Percentiles rank a stretch among this genome's conserved stretches.
phyloP scores from a whole-genome alignment of 2,888 invertebrate species.

The Rhorus exstirpatorius region DNA sequence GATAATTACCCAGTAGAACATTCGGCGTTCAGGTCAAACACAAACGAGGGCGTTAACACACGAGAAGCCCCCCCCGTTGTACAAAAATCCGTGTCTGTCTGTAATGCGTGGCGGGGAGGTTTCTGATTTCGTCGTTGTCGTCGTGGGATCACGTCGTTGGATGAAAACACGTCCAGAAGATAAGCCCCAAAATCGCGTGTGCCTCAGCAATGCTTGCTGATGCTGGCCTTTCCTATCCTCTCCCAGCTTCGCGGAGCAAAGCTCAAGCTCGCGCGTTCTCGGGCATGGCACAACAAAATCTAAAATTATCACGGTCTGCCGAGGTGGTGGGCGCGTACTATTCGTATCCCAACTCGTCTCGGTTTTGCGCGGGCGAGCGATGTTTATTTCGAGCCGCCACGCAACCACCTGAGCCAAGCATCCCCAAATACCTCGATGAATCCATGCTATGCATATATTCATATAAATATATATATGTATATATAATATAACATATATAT shows the following conservation, averaged over 20 bases:
- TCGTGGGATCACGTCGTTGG: slow-evolving; percentile 10
- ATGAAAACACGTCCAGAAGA: background rate
- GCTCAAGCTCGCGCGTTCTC: slow-evolving; percentile 40
- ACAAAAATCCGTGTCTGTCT: slow-evolving; percentile 8
- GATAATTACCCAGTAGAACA: background rate
- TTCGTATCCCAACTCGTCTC: slow-evolving; percentile 82
- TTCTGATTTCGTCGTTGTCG: slow-evolving; percentile 1
- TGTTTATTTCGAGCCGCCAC: slow-evolving; percentile 84
- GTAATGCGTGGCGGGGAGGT: background rate
- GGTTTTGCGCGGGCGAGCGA: slow-evolving; percentile 84
- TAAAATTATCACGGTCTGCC: slow-evolving; percentile 81
- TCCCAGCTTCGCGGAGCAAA: slow-evolving; percentile 8
- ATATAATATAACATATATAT: slow-evolving; percentile 1
- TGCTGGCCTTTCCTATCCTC: background rate
- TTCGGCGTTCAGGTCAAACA: slow-evolving; percentile 3
- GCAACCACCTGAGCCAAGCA: slow-evolving; percentile 85
- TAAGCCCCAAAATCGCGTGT: background rate
- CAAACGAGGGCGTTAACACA: slow-evolving; percentile 3
- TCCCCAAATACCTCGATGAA: slow-evolving; percentile 83
- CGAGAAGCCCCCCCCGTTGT: background rate
- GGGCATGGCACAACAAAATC: slow-evolving; percentile 80
- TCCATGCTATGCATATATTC: slow-evolving; percentile 66
- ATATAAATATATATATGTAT: background rate
- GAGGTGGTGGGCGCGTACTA: slow-evolving; percentile 84
- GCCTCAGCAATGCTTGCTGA: slow-evolving; percentile 2